Evolutionary conservation across 2,888 invertebrate genomes (phyloP).

Genomic region (Minunthozetes semirufus): DNA sequence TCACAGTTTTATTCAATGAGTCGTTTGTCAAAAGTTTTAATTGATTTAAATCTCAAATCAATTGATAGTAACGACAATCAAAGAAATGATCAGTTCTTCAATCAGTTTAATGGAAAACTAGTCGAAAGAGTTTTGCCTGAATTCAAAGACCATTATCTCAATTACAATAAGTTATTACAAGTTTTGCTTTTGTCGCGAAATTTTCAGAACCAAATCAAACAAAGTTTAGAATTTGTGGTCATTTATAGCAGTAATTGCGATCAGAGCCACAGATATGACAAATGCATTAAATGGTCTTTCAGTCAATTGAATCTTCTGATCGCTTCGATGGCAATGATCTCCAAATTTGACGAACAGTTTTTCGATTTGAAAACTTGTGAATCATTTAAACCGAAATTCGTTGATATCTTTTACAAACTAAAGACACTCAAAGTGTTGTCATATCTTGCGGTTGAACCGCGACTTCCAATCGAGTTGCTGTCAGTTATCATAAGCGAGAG

Average conservation of each 20-base stretch:
- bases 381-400: slow-evolving; percentile 6
- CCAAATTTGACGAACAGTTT: background rate
- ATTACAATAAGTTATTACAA: background rate
- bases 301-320: slow-evolving; percentile 16
- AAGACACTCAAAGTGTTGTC: slow-evolving; percentile 24
- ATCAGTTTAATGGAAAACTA: background rate
- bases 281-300: slow-evolving; percentile 19
- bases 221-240: background rate
- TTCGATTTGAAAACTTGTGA: background rate
- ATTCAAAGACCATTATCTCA: background rate
- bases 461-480: slow-evolving; percentile 2
- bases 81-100: background rate
- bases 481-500: slow-evolving; percentile 13
- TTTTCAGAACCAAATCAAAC: background rate
- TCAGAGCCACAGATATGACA: background rate
- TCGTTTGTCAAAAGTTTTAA: background rate
- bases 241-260: background rate
- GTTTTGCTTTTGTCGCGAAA: background rate
- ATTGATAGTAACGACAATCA: background rate
- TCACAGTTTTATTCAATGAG: slow-evolving; percentile 13
- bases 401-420: slow-evolving; percentile 12
- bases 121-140: background rate
- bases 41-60: background rate
- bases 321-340: background rate
- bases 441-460: slow-evolving; percentile 15